Percentiles rank a stretch among this genome's conserved stretches.
These are phyloP conservation scores for Alauda arvensis DNA, from an alignment of 2,797 vertebrate species.

Conservation along the genomic window DNA sequence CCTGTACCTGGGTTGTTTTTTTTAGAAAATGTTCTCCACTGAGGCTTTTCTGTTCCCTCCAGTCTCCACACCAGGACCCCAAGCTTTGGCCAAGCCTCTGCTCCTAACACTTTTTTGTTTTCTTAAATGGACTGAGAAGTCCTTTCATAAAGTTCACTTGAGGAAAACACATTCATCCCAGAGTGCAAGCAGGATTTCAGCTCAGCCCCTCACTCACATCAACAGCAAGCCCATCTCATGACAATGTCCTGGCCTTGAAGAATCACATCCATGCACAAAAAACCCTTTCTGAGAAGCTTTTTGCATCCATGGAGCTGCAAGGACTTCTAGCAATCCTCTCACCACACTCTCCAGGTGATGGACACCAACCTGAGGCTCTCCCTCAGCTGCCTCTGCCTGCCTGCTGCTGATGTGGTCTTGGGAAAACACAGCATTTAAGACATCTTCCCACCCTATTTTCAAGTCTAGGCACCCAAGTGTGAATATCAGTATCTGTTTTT, in stretches of 20 bases:
- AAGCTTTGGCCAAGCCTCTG: conserved; percentile 47
- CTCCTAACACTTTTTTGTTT: conserved; percentile 61
- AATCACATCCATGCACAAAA: not conserved
- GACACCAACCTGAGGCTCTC: not conserved
- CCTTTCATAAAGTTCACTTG: conserved; percentile 53
- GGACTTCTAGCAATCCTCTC: not conserved
- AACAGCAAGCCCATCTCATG: not conserved
- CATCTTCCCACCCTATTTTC: not conserved
- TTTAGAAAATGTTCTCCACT: conserved; percentile 49
- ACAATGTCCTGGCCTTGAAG: not conserved
- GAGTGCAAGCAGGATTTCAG: not conserved
- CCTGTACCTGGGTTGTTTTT: conserved; percentile 44
- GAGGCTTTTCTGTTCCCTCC: conserved; percentile 55
- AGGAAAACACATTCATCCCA: not conserved
- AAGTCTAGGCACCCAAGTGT: not conserved
- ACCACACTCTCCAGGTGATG: not conserved
- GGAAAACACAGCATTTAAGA: not conserved
- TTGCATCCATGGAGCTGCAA: not conserved
- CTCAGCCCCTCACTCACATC: not conserved
- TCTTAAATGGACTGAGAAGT: conserved; percentile 52
- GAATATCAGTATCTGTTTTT: not conserved
- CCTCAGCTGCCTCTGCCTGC: not conserved
- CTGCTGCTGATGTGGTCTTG: not conserved
- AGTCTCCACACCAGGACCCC: not conserved
- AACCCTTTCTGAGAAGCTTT: not conserved